phyloP scores from a whole-genome alignment of 2,113 vertebrate genomes.

The Sebastes schlegelii region DNA sequence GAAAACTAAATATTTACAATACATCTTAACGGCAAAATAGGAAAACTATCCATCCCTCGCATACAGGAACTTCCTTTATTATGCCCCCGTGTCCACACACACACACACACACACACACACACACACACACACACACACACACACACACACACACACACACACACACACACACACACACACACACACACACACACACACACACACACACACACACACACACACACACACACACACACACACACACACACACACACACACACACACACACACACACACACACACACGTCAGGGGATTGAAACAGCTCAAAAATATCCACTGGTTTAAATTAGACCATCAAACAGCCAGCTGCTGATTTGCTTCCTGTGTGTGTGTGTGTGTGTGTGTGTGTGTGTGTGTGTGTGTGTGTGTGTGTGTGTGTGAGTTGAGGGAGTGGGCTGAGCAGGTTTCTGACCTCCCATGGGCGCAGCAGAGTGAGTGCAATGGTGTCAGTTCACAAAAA shows the following conservation, averaged over 20 bases:
- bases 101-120: constrained; percentile 49
- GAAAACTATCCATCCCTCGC: constrained; percentile 86
- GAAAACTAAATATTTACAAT: constrained; percentile 86
- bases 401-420: constrained; percentile 7
- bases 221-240: constrained; percentile 26
- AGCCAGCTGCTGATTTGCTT: constrained; percentile 66
- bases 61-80: constrained; percentile 85
- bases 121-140: constrained; percentile 46
- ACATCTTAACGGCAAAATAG: constrained; percentile 85
- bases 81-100: constrained; percentile 74
- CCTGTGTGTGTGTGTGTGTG: constrained; percentile 40
- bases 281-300: constrained; percentile 78
- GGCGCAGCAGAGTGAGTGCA: constrained; percentile 51
- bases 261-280: constrained; percentile 43
- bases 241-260: constrained; percentile 32
- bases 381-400: constrained; percentile 25
- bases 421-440: constrained; percentile 25
- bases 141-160: constrained; percentile 48
- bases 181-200: constrained; percentile 50
- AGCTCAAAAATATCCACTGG: constrained; percentile 73
- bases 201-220: constrained; percentile 49
- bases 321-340: constrained; percentile 76
- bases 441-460: constrained; percentile 56
- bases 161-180: constrained; percentile 48
- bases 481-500: constrained; percentile 54